Evolutionary conservation across 2,888 invertebrate species (phyloP), one percentile per base, ranked within the genome.

Genomic region (Orchestes rusci): DNA sequence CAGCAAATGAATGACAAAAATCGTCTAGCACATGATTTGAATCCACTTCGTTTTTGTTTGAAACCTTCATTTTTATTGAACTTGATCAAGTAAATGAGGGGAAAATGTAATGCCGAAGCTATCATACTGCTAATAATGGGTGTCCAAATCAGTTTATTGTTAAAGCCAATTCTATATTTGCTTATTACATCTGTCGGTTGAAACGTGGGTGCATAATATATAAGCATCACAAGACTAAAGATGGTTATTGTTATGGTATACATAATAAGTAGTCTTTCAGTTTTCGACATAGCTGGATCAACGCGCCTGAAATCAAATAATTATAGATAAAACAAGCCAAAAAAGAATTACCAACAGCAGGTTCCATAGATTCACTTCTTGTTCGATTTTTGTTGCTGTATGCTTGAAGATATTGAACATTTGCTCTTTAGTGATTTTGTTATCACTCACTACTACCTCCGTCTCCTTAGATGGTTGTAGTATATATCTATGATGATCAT

Each of bases 171-270:
- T 5, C 45, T 31, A 35, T 49, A 48, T n/a, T 40, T 45, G 27
- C 45, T 55, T 4, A 61, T 47, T 20, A 40, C 50, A 39, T 61
- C 61, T 5, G 45, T 56, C 12, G 48, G 27, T 12, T 52, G 35
- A 20, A 60, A 48, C 7, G 40, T 44, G 5, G 61, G 61, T 23
- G 50, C 34, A 10, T 54, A 52, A 36, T 54, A 58, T 1, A 55
- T 33, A 2, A 52, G 16, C 49, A 60, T 35, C 16, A 48, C 43
- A 2, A 54, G 16, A 4, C 44, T 27, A 40, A 48, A 59, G 5
- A 52, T 52, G n/a, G 52, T 52, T 27, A 57, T 23, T 27, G 56
- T 36, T 13, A 51, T 55, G 1, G 59, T 59, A n/a, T 56, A 49
- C 28, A 59, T 52, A 18, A 59, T 39, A 4, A 54, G 50, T 3